A percentile compares a stretch with the other conserved stretches of the same genome.
These are phyloP conservation scores for Corvus moneduloides DNA, from an alignment of 2,113 vertebrate genomes.

Conservation along the genomic window DNA sequence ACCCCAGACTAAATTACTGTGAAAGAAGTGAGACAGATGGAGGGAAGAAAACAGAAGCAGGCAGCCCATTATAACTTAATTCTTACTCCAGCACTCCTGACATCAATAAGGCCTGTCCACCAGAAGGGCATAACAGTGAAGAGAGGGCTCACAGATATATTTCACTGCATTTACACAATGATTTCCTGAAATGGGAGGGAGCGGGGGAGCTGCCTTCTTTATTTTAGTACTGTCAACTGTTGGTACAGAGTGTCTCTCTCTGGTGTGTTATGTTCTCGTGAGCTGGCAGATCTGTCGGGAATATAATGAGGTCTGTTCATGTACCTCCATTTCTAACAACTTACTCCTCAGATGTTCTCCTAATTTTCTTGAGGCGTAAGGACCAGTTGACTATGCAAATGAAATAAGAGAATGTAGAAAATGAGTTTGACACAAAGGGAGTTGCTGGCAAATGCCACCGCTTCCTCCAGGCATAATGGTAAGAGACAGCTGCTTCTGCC, in stretches of 20 bases:
- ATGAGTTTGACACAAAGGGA: constrained; percentile 70
- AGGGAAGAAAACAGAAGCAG: constrained; percentile 32
- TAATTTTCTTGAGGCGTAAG: constrained; percentile 64
- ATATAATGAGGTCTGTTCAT: constrained; percentile 57
- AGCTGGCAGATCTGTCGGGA: constrained; percentile 64
- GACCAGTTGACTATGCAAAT: constrained; percentile 73
- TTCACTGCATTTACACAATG: background rate
- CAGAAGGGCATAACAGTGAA: background rate
- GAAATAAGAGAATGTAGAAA: constrained; percentile 58
- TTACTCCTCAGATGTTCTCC: constrained; percentile 63
- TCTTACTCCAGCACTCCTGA: background rate
- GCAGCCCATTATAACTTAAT: background rate
- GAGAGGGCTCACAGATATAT: background rate
- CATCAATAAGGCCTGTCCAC: background rate
- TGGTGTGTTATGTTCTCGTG: constrained; percentile 42
- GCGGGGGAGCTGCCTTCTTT: background rate
- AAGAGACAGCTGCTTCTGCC: constrained; percentile 71
- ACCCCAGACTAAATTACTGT: constrained; percentile 6
- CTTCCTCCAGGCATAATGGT: constrained; percentile 71
- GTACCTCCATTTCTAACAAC: constrained; percentile 61
- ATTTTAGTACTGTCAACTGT: constrained; percentile 37
- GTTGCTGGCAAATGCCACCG: constrained; percentile 65
- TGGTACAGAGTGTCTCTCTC: constrained; percentile 17
- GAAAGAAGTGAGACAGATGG: constrained; percentile 9
- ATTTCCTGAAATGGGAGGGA: background rate